Base-by-base conservation (phyloP, 2,113 vertebrate genomes). In the Microcebus tavaratra region DNA sequence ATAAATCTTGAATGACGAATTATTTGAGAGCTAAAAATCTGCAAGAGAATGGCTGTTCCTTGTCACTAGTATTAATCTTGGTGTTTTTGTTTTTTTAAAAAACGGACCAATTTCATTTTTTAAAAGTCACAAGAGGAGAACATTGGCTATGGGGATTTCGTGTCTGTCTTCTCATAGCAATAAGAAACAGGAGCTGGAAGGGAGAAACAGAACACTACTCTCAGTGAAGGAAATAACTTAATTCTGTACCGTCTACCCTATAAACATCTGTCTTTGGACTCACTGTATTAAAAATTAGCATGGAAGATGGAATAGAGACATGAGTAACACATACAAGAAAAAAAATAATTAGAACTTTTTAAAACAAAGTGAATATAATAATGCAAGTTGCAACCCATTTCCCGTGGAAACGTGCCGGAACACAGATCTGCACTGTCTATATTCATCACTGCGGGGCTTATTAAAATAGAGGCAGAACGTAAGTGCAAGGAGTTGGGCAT, bases 211-310 rank as follows among this genome's bases (percentile, higher is more conserved):
- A 79, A 72, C 53, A 78, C 68, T 8, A 42, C 39, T 34, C 76
- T 91, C 95, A 42, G 36, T 53, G 94, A 83, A 97, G 86, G 83
- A 95, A 96, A 78, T 95, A 82, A 90, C 48, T 59, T 53, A 55
- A 91, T 76, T 97, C 91, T 23, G 34, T 57, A 92, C 85, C 85
- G 53, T 65, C 81, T 95, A 63, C 79, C 63, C 59, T 70, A 21
- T n/a, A 72, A 92, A 93, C 75, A 75, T 65, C 92, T 94, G 36
- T 45, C 89, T 92, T 85, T n/a, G 79, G 76, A 59, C 55, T 96
- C 23, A 27, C 55, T 82, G 36, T 57, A 75, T 94, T 72, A 6
- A 57, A 90, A 13, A 65, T 27, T 63, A 73, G 67, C 50, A 75
- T 7, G 11, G 27, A 15, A 70, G 20, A 78, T n/a, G 34, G 53